Base-by-base conservation (phyloP, 2,888 invertebrate species). In the Cerastis rubricosa region DNA sequence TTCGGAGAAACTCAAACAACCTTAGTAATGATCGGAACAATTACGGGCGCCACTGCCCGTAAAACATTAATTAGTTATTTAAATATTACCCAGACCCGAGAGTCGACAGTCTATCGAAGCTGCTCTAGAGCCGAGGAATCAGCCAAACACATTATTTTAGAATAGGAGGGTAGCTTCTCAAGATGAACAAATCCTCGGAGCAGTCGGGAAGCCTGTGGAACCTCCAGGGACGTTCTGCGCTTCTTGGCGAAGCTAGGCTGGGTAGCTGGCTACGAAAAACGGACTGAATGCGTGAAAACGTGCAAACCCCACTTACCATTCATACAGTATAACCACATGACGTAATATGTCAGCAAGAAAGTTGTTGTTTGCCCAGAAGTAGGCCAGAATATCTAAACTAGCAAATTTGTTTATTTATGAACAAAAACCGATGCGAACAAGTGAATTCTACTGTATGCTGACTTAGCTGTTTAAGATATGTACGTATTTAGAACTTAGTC, bases 381-480 rank as follows among this genome's bases (percentile, higher is more conserved):
- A 64, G 43, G n/a, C 64, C 1, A n/a, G n/a, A n/a, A 43, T 43
- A 64, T 43, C n/a, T n/a, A n/a, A n/a, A n/a, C 64, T 43, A 17
- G 64, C 17, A n/a, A 43, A 49, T 17, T 47, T 25, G 25, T 70
- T 35, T 19, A 47, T 35, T 47, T 12, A 19, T 75, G 22, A 22
- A 54, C 35, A 65, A 47, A 51, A 67, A 40, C n/a, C 14, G 25
- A 66, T 22, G 17, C 11, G n/a, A 76, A 17, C 40, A n/a, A 43
- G 14, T 22, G 9, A 49, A 14, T 22, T 78, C n/a, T 45, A 51
- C 22, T 49, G 12, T 64, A 35, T 35, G n/a, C 64, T 25, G 59
- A 35, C 19, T 49, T 49, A 68, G 54, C 49, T 17, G 63, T 68
- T 74, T 63, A 47, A 80, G 51, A 65, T 54, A n/a, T n/a, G n/a